These are phyloP conservation scores for Dexiosoma caninum DNA, from an alignment of 2,888 invertebrate species.

Conservation along the genomic window DNA sequence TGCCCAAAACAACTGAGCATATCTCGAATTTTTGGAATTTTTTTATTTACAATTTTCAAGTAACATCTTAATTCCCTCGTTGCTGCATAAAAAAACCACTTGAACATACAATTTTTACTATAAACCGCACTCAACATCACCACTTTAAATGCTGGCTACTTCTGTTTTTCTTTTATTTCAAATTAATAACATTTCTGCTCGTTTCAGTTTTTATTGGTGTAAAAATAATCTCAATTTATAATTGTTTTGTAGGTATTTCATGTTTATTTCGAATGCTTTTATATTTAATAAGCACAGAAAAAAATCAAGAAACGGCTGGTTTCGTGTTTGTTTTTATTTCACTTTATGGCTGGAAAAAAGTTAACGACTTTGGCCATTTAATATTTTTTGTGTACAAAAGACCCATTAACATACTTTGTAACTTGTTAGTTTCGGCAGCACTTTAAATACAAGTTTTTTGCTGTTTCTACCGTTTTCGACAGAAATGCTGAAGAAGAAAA, in stretches of 20 bases:
- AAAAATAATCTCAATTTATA: background rate
- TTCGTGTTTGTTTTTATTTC: background rate
- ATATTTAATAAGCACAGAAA: constrained; percentile 19
- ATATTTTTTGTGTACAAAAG: constrained; percentile 52
- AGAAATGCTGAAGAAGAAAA: background rate
- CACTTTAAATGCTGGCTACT: background rate
- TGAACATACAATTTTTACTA: too few relatives aligned
- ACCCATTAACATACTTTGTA: constrained; percentile 57
- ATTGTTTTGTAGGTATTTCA: constrained; percentile 23
- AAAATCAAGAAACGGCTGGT: background rate
- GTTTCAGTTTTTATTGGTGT: background rate
- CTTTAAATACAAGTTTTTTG: background rate
- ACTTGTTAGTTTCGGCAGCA: constrained; percentile 16
- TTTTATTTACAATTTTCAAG: background rate
- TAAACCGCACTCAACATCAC: background rate
- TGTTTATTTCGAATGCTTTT: constrained; percentile 20
- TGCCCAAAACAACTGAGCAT: background rate
- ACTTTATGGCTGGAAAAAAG: constrained; percentile 48
- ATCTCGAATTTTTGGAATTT: background rate
- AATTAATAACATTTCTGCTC: background rate
- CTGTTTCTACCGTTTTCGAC: background rate
- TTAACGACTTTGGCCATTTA: constrained; percentile 60
- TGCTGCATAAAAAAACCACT: too few relatives aligned
- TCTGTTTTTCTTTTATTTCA: background rate
- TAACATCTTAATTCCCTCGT: background rate